A percentile compares a stretch with the other conserved stretches of the same genome.
Evolutionary conservation across 2,113 vertebrate genomes (phyloP).

Genomic region (Ploceus nigricollis): DNA sequence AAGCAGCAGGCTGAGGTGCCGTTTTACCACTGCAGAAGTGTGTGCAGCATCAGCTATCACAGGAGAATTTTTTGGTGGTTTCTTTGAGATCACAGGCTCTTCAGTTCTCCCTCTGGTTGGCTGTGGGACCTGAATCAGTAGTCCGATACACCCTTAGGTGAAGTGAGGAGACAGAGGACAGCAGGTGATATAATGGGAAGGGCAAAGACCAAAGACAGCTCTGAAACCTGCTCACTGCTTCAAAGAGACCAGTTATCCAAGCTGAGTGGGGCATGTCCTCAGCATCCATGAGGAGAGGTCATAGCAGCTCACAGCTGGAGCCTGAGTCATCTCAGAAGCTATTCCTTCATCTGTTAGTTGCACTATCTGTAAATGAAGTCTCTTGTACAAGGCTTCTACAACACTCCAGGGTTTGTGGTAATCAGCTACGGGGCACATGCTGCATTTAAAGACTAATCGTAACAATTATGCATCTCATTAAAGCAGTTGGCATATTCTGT

Average conservation of each 20-base stretch:
- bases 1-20: background rate
- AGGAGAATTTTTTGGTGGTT: background rate
- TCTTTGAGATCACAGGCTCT: background rate
- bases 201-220: background rate
- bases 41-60: background rate
- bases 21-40: background rate
- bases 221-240: background rate
- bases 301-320: background rate
- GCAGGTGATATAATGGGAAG: fast-evolving
- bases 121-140: background rate
- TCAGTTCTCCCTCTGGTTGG: background rate
- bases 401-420: fast-evolving
- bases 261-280: background rate
- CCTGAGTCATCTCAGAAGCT: background rate
- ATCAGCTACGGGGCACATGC: background rate
- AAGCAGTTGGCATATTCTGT: background rate
- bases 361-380: background rate
- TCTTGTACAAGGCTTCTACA: background rate
- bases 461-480: background rate
- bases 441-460: background rate
- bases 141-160: background rate
- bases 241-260: background rate
- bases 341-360: background rate
- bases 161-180: background rate
- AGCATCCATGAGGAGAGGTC: background rate